A percentile compares a stretch with the other conserved stretches of the same genome.
phyloP scores from a whole-genome alignment of 2,113 vertebrate species.

The Sialia sialis region DNA sequence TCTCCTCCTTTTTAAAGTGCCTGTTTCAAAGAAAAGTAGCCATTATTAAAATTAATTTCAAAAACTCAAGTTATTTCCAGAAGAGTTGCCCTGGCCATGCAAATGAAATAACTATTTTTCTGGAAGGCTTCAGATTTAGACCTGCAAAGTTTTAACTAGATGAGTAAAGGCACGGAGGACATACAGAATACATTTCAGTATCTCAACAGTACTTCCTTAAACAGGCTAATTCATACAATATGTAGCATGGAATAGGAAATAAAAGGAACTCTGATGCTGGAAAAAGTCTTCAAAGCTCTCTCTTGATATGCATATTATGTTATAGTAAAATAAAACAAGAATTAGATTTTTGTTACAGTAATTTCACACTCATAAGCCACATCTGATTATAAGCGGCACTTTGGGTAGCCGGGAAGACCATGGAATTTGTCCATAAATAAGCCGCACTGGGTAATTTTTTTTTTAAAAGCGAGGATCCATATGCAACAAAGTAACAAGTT shows the following conservation, averaged over 20 bases:
- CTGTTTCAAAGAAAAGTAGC: constrained; percentile 62
- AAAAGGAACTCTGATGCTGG: neutral
- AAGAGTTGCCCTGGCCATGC: neutral
- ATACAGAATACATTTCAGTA: neutral
- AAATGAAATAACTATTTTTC: neutral
- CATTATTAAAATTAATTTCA: neutral
- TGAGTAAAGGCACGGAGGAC: neutral
- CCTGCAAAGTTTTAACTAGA: neutral
- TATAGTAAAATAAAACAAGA: neutral
- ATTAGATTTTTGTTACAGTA: neutral
- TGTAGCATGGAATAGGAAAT: neutral
- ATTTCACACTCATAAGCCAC: too few relatives aligned
- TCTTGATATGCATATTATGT: neutral
- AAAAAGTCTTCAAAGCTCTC: neutral
- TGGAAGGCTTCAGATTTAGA: neutral
- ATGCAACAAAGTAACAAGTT: too few relatives aligned
- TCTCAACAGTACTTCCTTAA: neutral
- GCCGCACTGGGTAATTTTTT: too few relatives aligned
- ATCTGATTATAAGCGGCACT: too few relatives aligned
- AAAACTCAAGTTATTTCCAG: neutral
- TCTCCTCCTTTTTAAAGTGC: constrained; percentile 90
- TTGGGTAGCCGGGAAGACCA: too few relatives aligned
- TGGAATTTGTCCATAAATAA: too few relatives aligned
- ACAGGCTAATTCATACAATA: neutral
- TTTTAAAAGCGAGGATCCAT: too few relatives aligned